Evolutionary conservation across 1,140 invertebrate genomes (phyloP).

Genomic region (Hermatobates lingyangjiaoensis): DNA sequence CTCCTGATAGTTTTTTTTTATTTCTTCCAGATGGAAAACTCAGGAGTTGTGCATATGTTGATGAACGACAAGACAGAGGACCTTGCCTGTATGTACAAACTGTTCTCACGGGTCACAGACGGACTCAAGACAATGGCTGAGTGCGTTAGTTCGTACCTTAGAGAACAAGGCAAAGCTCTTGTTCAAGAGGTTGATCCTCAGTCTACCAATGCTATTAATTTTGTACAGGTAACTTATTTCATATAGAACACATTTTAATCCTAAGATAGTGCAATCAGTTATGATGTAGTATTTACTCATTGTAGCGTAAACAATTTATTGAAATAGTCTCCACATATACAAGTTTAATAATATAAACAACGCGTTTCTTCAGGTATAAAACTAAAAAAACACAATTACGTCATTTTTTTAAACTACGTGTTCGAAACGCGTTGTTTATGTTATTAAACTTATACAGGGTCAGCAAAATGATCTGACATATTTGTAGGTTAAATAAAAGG

Average conservation of each 20-base stretch:
- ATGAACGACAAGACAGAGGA: slow-evolving; percentile 93
- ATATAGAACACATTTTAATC: slow-evolving; percentile 1
- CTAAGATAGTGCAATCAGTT: too few relatives aligned
- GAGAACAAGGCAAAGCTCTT: slow-evolving; percentile 83
- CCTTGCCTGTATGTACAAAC: slow-evolving; percentile 93
- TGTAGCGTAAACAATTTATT: too few relatives aligned
- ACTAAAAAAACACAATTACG: too few relatives aligned
- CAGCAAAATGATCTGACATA: too few relatives aligned
- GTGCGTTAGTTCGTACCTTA: slow-evolving; percentile 81
- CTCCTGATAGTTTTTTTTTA: slow-evolving; percentile 1
- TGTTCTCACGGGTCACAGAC: slow-evolving; percentile 75
- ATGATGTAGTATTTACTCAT: too few relatives aligned
- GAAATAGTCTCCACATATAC: too few relatives aligned
- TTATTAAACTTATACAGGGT: too few relatives aligned
- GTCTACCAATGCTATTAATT: slow-evolving; percentile 83
- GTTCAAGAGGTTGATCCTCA: slow-evolving; percentile 73
- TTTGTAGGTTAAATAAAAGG: too few relatives aligned
- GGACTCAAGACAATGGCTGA: slow-evolving; percentile 88
- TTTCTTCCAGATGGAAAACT: slow-evolving; percentile 82
- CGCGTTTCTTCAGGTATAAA: too few relatives aligned
- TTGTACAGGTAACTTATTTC: slow-evolving; percentile 52
- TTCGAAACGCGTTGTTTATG: too few relatives aligned
- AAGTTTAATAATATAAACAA: too few relatives aligned
- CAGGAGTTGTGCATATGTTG: slow-evolving; percentile 96
- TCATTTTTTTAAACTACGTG: too few relatives aligned